Evolutionary conservation across 2,797 vertebrate genomes (phyloP).

Genomic region (Gastrophryne carolinensis): DNA sequence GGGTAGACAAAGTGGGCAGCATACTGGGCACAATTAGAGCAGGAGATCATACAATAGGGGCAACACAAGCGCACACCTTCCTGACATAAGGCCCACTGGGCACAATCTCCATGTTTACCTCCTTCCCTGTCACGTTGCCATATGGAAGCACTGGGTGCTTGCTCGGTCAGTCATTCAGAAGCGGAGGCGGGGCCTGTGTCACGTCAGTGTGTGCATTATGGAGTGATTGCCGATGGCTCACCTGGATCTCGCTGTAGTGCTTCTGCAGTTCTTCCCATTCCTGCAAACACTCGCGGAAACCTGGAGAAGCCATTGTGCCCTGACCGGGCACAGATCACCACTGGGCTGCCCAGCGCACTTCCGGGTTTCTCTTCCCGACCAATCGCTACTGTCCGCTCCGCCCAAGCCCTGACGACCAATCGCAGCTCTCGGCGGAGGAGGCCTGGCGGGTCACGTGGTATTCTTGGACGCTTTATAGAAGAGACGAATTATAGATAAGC

Average conservation of each 20-base stretch:
- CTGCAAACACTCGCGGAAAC: conserved; percentile 65
- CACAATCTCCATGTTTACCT: conserved; percentile 16
- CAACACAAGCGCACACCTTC: too few species aligned
- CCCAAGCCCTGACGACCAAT: background rate
- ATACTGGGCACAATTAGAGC: too few species aligned
- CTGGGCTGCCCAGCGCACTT: conserved; percentile 51
- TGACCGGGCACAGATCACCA: background rate
- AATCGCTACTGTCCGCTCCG: conserved; percentile 22
- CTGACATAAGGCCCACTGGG: too few species aligned
- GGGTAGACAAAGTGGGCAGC: too few species aligned
- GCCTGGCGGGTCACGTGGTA: too few species aligned
- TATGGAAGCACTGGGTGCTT: background rate
- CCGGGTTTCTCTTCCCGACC: conserved; percentile 12
- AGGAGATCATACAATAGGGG: too few species aligned
- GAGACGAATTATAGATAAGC: too few species aligned
- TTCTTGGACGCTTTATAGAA: too few species aligned
- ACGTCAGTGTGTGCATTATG: background rate
- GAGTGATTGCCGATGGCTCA: conserved; percentile 57
- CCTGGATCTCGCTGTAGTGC: conserved; percentile 84
- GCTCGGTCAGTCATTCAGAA: background rate
- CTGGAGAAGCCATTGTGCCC: conserved; percentile 43
- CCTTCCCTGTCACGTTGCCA: background rate
- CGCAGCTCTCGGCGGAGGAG: background rate
- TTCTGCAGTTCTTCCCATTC: conserved; percentile 84
- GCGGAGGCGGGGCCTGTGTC: background rate